phyloP scores from a whole-genome alignment of 2,888 invertebrate genomes.

The Phyllotreta cruciferae region DNA sequence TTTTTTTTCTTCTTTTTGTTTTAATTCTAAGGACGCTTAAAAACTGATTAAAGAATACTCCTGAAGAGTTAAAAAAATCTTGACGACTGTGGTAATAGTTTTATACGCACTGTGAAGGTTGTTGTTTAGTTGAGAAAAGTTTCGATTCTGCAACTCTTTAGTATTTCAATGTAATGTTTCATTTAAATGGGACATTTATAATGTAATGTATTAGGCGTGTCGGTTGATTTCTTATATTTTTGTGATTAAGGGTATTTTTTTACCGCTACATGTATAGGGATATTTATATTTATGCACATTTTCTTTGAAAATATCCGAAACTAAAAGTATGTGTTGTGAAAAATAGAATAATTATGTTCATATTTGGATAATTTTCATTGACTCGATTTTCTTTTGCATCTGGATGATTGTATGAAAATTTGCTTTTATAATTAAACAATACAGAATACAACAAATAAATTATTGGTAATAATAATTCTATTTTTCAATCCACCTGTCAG shows the following conservation, averaged over 20 bases:
- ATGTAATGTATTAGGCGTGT: constrained; percentile 33
- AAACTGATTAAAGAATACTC: neutral
- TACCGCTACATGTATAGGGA: constrained; percentile 50
- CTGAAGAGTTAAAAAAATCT: neutral
- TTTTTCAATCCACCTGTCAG: too few species aligned
- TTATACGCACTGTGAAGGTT: constrained; percentile 1
- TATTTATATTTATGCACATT: constrained; percentile 48
- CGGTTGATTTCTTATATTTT: constrained; percentile 39
- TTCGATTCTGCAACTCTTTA: neutral
- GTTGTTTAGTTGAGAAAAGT: constrained; percentile 6
- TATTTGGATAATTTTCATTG: too few species aligned
- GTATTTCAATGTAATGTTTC: constrained; percentile 20
- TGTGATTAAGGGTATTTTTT: constrained; percentile 52
- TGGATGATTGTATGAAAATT: too few species aligned
- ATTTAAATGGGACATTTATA: constrained; percentile 18
- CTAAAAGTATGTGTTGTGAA: constrained; percentile 10
- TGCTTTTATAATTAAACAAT: too few species aligned
- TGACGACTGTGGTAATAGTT: constrained; percentile 10
- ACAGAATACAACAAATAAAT: too few species aligned
- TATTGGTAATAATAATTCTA: constrained; percentile 1
- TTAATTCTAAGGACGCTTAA: constrained; percentile 13
- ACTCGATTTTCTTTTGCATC: too few species aligned
- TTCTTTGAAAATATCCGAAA: constrained; percentile 22
- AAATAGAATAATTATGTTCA: neutral
- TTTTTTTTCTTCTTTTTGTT: constrained; percentile 1